A percentile compares a stretch with the other conserved stretches of the same genome.
These are phyloP conservation scores for Dermochelys coriacea DNA, from an alignment of 2,797 vertebrate species.

Conservation along the genomic window DNA sequence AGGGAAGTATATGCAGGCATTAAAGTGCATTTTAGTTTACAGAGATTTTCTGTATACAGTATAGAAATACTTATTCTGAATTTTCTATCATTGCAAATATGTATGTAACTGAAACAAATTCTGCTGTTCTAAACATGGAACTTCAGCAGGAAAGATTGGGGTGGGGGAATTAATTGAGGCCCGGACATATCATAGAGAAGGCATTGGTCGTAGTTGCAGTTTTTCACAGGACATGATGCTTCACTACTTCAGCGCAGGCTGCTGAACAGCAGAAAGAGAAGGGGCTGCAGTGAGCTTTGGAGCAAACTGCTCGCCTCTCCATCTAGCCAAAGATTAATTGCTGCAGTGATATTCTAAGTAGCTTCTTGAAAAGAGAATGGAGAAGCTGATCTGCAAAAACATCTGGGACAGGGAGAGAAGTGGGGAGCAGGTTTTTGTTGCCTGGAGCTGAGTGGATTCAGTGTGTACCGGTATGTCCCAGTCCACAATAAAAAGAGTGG, in stretches of 20 bases:
- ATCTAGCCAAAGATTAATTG: constrained; percentile 62
- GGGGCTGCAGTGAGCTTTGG: background rate
- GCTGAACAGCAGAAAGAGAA: background rate
- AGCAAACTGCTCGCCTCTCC: constrained; percentile 13
- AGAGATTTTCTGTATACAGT: background rate
- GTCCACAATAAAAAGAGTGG: background rate
- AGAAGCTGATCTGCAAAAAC: constrained; percentile 10
- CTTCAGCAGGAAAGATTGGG: background rate
- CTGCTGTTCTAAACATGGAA: background rate
- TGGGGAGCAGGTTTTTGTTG: background rate
- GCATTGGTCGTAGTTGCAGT: background rate
- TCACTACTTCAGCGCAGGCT: background rate
- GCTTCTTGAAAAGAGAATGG: constrained; percentile 31
- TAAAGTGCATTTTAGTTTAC: constrained; percentile 23
- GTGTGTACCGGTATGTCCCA: background rate
- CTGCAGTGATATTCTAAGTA: constrained; percentile 58
- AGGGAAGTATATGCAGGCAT: constrained; percentile 27
- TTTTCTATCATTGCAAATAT: constrained; percentile 13
- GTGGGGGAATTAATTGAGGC: background rate
- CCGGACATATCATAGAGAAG: background rate
- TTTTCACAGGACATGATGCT: background rate
- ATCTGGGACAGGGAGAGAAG: background rate
- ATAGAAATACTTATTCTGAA: background rate
- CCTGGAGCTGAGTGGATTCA: background rate
- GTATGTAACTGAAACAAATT: background rate